Percentiles rank a stretch among this genome's conserved stretches.
phyloP scores from a whole-genome alignment of 2,888 invertebrate species.

The Tipula vernalis region DNA sequence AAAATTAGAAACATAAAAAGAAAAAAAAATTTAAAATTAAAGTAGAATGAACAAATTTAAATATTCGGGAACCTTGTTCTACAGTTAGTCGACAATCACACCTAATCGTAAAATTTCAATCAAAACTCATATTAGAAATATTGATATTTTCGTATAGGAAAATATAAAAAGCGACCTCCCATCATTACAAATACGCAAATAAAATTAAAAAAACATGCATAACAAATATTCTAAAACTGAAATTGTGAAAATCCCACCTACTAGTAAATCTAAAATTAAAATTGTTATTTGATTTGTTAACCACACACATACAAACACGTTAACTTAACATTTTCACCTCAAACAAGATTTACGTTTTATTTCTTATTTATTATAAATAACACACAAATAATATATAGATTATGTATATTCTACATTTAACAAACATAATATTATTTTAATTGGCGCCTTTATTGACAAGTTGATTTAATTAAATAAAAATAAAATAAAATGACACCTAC shows the following conservation, averaged over 20 bases:
- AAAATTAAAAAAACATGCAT: neutral
- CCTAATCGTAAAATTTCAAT: too few species aligned
- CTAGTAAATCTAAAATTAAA: neutral
- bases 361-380: neutral
- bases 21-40: too few species aligned
- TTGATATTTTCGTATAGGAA: too few species aligned
- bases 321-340: neutral
- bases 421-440: neutral
- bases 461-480: neutral
- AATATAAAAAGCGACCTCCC: too few species aligned
- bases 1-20: too few species aligned
- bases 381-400: neutral
- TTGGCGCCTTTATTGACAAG: neutral
- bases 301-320: neutral
- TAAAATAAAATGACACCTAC: neutral
- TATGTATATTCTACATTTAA: neutral
- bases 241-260: neutral
- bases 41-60: too few species aligned
- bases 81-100: too few species aligned
- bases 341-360: neutral
- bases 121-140: too few species aligned
- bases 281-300: neutral
- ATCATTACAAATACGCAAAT: neutral
- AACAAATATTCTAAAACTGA: neutral
- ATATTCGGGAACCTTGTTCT: too few species aligned